A percentile compares a stretch with the other conserved stretches of the same genome.
Evolutionary conservation across 2,888 invertebrate species (phyloP).

Genomic region (Stenodera caucasica): DNA sequence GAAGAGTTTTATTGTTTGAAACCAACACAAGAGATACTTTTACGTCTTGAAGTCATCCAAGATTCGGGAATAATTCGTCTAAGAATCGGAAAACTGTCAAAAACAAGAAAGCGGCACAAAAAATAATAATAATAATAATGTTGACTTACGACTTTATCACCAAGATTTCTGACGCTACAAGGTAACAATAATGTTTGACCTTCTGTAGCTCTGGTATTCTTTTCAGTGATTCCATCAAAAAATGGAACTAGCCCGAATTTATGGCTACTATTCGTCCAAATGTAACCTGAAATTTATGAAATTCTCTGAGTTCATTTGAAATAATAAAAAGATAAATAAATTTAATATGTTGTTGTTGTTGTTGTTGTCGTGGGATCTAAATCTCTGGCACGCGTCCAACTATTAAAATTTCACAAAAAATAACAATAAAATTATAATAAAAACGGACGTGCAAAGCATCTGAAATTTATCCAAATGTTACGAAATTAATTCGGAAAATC

Average conservation of each 20-base stretch:
- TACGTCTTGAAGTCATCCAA: too few species aligned
- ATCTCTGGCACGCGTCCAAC: slow-evolving; percentile 27
- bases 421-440: background rate
- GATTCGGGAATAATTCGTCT: background rate
- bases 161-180: slow-evolving; percentile 52
- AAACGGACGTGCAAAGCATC: background rate
- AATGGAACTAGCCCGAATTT: slow-evolving; percentile 29
- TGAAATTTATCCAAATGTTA: background rate
- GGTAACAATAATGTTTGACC: slow-evolving; percentile 54
- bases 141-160: slow-evolving; percentile 55
- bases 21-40: too few species aligned
- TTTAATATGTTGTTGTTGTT: slow-evolving; percentile 10
- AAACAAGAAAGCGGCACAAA: background rate
- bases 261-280: slow-evolving; percentile 26
- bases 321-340: slow-evolving; percentile 15
- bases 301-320: slow-evolving; percentile 25
- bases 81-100: background rate
- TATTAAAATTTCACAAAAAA: slow-evolving; percentile 18
- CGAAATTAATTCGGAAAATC: too few species aligned
- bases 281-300: slow-evolving; percentile 28
- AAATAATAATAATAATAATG: background rate
- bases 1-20: too few species aligned
- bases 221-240: slow-evolving; percentile 46
- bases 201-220: slow-evolving; percentile 47
- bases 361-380: slow-evolving; percentile 17